Conservation (phyloP, 2,113 vertebrate genomes). For the Eptatretus burgeri region DNA sequence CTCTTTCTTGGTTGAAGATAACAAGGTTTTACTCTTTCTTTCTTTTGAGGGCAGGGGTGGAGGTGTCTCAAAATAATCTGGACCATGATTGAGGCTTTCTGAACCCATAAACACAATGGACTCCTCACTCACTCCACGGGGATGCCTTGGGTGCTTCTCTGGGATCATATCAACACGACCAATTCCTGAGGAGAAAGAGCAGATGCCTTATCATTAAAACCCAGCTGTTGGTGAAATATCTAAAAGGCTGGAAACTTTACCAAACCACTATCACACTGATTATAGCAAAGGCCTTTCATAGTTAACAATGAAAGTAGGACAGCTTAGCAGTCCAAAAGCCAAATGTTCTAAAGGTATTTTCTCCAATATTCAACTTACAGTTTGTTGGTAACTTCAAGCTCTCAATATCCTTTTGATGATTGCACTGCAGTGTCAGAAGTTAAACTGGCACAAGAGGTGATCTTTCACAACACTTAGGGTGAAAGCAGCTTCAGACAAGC, state of each 20-base stretch:
- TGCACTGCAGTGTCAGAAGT: too few species aligned
- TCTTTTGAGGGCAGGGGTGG: background rate
- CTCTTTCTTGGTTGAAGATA: background rate
- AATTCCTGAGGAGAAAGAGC: background rate
- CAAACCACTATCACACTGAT: background rate
- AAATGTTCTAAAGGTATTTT: background rate
- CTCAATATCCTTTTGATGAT: too few species aligned
- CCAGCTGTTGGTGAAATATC: background rate
- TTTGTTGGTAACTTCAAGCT: too few species aligned
- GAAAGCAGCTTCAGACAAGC: too few species aligned
- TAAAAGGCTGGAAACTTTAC: background rate
- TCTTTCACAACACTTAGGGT: too few species aligned
- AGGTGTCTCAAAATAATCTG: background rate
- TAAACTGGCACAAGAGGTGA: too few species aligned
- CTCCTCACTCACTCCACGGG: background rate
- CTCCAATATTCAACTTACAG: background rate
- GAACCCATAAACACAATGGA: background rate
- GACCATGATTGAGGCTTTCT: background rate
- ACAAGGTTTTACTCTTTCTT: background rate
- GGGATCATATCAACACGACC: background rate
- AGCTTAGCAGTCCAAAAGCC: background rate
- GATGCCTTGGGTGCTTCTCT: constrained; percentile 3
- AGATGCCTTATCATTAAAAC: background rate
- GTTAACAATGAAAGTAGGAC: background rate
- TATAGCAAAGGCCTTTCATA: background rate